Conservation (phyloP, 2,113 vertebrate species). For the Psilopsiagon aymara region DNA sequence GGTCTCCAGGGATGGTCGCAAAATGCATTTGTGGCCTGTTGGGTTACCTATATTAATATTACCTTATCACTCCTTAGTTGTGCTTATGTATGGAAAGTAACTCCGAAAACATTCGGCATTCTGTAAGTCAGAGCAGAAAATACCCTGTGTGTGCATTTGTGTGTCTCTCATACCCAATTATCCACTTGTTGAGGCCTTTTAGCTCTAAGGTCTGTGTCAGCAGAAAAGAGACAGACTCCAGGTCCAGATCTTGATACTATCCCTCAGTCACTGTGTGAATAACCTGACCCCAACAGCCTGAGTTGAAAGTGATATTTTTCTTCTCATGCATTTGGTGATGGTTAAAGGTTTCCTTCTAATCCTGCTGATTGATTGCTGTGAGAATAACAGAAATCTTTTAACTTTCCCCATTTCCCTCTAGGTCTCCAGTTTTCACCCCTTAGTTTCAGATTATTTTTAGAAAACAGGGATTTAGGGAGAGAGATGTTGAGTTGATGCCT, state of each 20-base stretch:
- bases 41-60: background rate
- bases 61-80: background rate
- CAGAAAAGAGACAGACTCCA: background rate
- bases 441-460: background rate
- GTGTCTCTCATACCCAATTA: background rate
- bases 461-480: background rate
- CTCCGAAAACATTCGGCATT: fast-evolving
- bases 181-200: background rate
- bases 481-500: background rate
- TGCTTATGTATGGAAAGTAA: background rate
- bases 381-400: background rate
- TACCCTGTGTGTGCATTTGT: fast-evolving
- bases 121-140: background rate
- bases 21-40: background rate
- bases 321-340: fast-evolving
- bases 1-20: background rate
- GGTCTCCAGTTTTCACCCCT: background rate
- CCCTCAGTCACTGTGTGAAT: background rate
- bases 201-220: background rate
- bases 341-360: background rate
- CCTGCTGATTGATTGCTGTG: background rate
- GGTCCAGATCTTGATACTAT: background rate
- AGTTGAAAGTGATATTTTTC: background rate
- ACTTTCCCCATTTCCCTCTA: background rate
- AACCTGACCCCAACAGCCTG: background rate